These are phyloP conservation scores for Melanaphis sacchari DNA, from an alignment of 1,140 invertebrate species.

Conservation along the genomic window DNA sequence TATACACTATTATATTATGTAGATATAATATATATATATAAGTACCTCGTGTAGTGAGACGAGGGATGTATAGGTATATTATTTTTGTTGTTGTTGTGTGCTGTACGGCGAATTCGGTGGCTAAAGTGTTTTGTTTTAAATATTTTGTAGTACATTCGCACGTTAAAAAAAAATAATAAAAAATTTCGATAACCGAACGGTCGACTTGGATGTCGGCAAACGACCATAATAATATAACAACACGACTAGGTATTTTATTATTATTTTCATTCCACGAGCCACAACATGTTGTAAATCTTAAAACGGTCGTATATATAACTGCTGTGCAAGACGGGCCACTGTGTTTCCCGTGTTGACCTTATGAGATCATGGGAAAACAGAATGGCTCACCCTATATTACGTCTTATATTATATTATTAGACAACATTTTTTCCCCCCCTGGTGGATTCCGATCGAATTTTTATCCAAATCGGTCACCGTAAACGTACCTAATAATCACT, in stretches of 20 bases:
- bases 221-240: not conserved
- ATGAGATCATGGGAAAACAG: not conserved
- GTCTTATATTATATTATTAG: not conserved
- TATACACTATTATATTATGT: not conserved
- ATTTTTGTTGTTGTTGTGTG: not conserved
- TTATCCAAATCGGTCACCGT: not conserved
- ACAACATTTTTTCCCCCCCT: not conserved
- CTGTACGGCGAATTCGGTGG: not conserved
- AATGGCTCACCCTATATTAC: not conserved
- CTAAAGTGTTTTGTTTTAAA: not conserved
- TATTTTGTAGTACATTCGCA: not conserved
- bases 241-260: slow-evolving; percentile 7
- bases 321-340: not conserved
- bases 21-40: not conserved
- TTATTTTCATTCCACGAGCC: not conserved
- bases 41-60: not conserved
- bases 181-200: not conserved
- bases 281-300: not conserved
- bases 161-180: not conserved
- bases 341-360: not conserved
- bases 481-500: not conserved
- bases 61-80: not conserved
- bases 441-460: not conserved
- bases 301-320: not conserved
- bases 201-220: not conserved